Base-by-base conservation (phyloP, 2,113 vertebrate genomes). In the Crocuta crocuta region DNA sequence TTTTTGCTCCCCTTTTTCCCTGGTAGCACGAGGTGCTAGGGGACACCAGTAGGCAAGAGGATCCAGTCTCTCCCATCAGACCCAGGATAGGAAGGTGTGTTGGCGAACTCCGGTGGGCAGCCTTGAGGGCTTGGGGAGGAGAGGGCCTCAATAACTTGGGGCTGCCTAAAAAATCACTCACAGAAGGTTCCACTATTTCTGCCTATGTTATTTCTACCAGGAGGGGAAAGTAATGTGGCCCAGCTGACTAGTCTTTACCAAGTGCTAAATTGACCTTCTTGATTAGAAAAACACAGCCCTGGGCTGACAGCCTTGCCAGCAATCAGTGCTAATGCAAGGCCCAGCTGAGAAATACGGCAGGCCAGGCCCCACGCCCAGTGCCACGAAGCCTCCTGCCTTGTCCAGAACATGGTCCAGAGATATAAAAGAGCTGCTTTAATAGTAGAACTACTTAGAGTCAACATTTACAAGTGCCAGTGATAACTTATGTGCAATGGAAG, bases 261-360 rank as follows among this genome's bases (percentile, higher is more conserved):
- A 96, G 85, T 65, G 55, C 82, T 95, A 91, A 97, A 95, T 63
- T 70, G 92, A 68, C 66, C 63, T 95, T 58, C 66, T 94, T 94
- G 95, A 98, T 98, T 97, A 97, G 94, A 95, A 97, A 98, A 97
- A 97, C 94, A 97, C 58, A 94, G 79, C 53, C 58, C 92, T 90
- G 28, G 74, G 43, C 50, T 0, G 15, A 84, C 58, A 74, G 73
- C n/a, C 61, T 97, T 93, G 83, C 95, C 93, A 95, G 92, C 71
- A 96, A 89, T 91, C 96, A 95, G 82, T 89, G 50, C 74, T 95
- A 97, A 97, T 95, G 89, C 70, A 94, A 95, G 95, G 61, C 79
- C 93, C 94, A 98, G 86, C 93, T 93, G 93, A 97, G 73, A 55
- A 94, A 65, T 61, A 71, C 31, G 93, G 82, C 48, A 19, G 79